A percentile compares a stretch with the other conserved stretches of the same genome.
phyloP scores from a whole-genome alignment of 2,888 invertebrate genomes.

The Neoascia interrupta region DNA sequence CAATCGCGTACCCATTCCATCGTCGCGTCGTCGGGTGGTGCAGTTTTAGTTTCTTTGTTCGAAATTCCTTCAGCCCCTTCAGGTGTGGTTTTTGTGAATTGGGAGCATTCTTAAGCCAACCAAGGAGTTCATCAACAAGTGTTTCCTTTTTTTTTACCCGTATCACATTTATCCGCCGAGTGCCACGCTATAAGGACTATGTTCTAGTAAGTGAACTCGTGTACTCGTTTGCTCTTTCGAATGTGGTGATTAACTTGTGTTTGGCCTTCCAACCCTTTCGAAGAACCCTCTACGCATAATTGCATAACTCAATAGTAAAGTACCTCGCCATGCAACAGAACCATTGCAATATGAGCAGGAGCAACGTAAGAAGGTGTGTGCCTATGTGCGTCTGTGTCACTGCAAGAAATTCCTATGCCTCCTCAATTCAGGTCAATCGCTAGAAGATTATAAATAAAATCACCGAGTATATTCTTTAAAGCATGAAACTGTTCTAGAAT shows the following conservation, averaged over 20 bases:
- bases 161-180: not conserved
- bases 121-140: slow-evolving; percentile 42
- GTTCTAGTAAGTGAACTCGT: slow-evolving; percentile 57
- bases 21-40: slow-evolving; percentile 11
- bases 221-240: not conserved
- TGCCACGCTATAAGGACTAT: slow-evolving; percentile 30
- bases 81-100: slow-evolving; percentile 36
- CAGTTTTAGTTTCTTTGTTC: slow-evolving; percentile 38
- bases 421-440: slow-evolving; percentile 52
- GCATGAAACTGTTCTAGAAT: no score
- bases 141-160: slow-evolving; percentile 14
- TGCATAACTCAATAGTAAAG: slow-evolving; percentile 49
- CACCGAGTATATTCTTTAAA: no score
- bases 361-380: slow-evolving; percentile 64
- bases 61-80: not conserved
- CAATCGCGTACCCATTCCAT: not conserved
- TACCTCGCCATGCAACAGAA: not conserved
- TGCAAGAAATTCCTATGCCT: slow-evolving; percentile 9
- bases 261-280: slow-evolving; percentile 33
- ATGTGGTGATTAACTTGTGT: slow-evolving; percentile 19
- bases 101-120: slow-evolving; percentile 16
- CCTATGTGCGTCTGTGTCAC: slow-evolving; percentile 1
- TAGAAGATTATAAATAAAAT: slow-evolving; percentile 49
- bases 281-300: slow-evolving; percentile 37
- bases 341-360: slow-evolving; percentile 50